Conservation (phyloP, 2,797 vertebrate species). For the Crypturellus tataupa region DNA sequence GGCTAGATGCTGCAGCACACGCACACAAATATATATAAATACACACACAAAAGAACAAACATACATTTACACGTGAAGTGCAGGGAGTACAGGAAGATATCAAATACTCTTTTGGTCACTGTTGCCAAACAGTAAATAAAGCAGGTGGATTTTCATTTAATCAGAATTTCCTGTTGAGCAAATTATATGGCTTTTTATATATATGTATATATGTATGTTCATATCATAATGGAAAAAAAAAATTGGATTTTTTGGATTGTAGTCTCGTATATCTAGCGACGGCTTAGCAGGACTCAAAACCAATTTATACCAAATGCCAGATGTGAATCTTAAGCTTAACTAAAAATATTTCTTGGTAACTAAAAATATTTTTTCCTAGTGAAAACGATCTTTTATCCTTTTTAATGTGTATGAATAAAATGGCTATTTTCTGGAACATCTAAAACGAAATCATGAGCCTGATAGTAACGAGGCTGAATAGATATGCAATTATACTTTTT, state of each 20-base stretch:
- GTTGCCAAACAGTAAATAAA: neutral
- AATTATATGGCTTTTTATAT: neutral
- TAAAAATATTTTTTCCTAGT: neutral
- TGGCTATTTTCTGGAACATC: neutral
- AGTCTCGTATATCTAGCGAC: neutral
- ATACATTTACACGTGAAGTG: neutral
- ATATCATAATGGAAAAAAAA: neutral
- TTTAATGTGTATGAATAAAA: accelerated
- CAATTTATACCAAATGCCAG: neutral
- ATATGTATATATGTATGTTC: neutral
- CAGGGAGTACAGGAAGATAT: neutral
- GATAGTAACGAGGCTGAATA: neutral
- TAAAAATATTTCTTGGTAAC: neutral
- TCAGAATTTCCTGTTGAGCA: neutral
- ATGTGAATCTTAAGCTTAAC: neutral
- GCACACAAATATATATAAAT: neutral
- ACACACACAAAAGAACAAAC: accelerated
- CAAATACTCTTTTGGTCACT: neutral
- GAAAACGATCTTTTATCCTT: neutral
- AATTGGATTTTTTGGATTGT: neutral
- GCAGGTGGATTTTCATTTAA: neutral
- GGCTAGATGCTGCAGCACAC: neutral
- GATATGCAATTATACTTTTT: constrained; percentile 4
- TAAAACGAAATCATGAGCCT: neutral
- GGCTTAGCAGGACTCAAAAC: neutral